A percentile compares a stretch with the other conserved stretches of the same genome.
phyloP scores from a whole-genome alignment of 2,888 invertebrate species.

The Xanthia togata region DNA sequence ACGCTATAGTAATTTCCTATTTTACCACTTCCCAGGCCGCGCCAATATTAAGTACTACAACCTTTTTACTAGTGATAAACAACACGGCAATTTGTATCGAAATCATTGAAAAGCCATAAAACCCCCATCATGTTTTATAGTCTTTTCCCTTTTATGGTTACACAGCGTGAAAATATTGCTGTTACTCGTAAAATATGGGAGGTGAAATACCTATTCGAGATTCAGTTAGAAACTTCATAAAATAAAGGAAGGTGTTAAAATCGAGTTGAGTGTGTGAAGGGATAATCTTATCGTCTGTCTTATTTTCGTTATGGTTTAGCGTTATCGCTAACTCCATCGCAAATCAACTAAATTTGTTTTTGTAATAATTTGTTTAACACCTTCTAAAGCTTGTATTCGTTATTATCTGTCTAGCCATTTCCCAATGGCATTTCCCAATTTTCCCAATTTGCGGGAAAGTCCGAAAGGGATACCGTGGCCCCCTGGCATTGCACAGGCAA shows the following conservation, averaged over 20 bases:
- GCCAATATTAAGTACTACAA: constrained; percentile 25
- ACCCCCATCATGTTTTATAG: constrained; percentile 62
- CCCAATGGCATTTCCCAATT: too few species aligned
- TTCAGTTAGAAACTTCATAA: constrained; percentile 62
- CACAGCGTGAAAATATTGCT: constrained; percentile 57
- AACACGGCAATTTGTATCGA: constrained; percentile 64
- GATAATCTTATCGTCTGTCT: constrained; percentile 14
- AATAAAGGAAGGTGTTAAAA: constrained; percentile 54
- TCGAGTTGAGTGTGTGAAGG: constrained; percentile 15
- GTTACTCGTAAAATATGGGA: constrained; percentile 54
- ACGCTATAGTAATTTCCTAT: neutral
- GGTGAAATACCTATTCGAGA: constrained; percentile 49
- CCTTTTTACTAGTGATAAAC: constrained; percentile 55
- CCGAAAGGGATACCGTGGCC: too few species aligned
- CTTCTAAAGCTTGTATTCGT: neutral
- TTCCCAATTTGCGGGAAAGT: too few species aligned
- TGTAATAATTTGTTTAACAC: neutral
- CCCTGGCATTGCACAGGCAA: too few species aligned
- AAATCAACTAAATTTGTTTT: neutral
- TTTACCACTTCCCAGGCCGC: constrained; percentile 25
- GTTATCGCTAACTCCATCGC: neutral
- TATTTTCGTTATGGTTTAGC: neutral
- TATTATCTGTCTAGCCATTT: neutral
- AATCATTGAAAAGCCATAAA: constrained; percentile 66
- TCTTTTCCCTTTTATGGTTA: constrained; percentile 60